Evolutionary conservation across 2,113 vertebrate genomes (phyloP).

Genomic region (Sander lucioperca): DNA sequence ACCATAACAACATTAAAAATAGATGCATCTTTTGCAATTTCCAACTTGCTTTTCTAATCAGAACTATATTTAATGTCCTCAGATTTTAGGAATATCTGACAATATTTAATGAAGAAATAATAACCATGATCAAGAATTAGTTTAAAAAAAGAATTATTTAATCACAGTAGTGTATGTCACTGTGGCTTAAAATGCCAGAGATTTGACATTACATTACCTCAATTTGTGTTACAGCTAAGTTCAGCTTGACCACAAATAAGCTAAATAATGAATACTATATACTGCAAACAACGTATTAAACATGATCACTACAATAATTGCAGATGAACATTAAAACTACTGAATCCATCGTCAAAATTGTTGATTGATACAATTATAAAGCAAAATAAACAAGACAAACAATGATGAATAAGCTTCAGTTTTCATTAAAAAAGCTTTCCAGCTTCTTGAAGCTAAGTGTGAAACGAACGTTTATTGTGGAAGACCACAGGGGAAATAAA

Average conservation of each 20-base stretch:
- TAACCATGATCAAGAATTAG: background rate
- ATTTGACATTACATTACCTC: background rate
- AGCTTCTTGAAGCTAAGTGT: conserved; percentile 37
- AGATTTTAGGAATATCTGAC: background rate
- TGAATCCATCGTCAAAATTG: conserved; percentile 1
- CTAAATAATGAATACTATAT: conserved; percentile 11
- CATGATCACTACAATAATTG: conserved; percentile 3
- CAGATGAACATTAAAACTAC: background rate
- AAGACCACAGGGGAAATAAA: conserved; percentile 77
- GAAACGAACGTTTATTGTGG: conserved; percentile 59
- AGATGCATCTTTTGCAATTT: background rate
- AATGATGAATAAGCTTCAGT: conserved; percentile 53
- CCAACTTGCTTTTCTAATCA: background rate
- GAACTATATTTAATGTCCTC: background rate
- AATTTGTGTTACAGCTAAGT: background rate
- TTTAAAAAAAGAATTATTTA: background rate
- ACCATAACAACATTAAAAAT: background rate
- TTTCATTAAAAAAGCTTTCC: conserved; percentile 32
- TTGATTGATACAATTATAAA: background rate
- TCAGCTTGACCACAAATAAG: background rate
- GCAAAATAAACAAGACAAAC: conserved; percentile 30
- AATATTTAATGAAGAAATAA: background rate
- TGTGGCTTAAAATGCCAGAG: background rate
- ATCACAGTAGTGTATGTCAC: background rate
- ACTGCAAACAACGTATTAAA: background rate